phyloP scores from a whole-genome alignment of 2,888 invertebrate species.

The Harpagoxenus sublaevis region DNA sequence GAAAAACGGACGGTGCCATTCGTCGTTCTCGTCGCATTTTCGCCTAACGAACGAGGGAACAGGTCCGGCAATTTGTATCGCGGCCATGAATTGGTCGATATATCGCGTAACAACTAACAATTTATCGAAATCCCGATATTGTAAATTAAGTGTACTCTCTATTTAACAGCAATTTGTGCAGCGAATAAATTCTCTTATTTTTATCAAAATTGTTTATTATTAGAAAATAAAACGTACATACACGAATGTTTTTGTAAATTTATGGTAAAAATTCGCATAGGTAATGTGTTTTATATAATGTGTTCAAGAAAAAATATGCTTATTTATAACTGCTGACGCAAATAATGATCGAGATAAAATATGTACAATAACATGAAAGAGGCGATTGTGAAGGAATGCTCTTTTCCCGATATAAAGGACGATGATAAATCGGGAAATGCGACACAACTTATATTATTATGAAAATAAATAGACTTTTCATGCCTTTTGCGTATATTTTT shows the following conservation, averaged over 20 bases:
- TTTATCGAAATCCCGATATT: slow-evolving; percentile 35
- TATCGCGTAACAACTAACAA: slow-evolving; percentile 5
- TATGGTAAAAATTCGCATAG: background rate
- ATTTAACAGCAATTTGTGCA: slow-evolving; percentile 18
- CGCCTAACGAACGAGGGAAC: slow-evolving; percentile 32
- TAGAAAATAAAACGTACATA: background rate
- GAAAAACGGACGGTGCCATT: slow-evolving; percentile 16
- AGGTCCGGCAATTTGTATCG: slow-evolving; percentile 27
- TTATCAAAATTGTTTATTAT: background rate
- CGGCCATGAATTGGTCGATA: slow-evolving; percentile 4
- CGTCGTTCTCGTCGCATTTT: slow-evolving; percentile 54
- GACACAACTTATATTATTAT: slow-evolving; percentile 6
- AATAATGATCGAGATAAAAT: background rate
- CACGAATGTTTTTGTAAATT: background rate
- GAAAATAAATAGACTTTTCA: slow-evolving; percentile 45
- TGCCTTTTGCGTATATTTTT: slow-evolving; percentile 30
- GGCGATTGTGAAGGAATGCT: background rate
- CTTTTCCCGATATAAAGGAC: background rate
- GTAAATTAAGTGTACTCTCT: slow-evolving; percentile 14
- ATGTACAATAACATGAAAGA: background rate
- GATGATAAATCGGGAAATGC: slow-evolving; percentile 26
- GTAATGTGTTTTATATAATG: background rate
- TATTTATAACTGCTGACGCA: background rate
- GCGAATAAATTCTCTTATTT: background rate
- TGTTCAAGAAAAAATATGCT: background rate